Base-by-base conservation (phyloP, 2,888 invertebrate species). In the Siphlonurus alternatus region DNA sequence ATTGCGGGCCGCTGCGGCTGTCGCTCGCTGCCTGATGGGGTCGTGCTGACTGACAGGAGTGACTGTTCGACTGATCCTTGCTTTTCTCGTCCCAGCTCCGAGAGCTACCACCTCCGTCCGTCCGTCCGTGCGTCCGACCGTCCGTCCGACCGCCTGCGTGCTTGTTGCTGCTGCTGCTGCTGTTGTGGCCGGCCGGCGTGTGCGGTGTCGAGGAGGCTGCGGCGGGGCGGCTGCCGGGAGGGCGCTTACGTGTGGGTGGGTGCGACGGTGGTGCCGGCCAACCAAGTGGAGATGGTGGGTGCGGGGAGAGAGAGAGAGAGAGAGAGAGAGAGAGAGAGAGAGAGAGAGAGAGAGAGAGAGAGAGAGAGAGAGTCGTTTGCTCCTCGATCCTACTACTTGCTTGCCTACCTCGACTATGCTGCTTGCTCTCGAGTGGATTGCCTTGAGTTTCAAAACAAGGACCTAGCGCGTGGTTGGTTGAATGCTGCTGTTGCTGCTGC, bases 361-460 rank as follows among this genome's bases (percentile, higher is more conserved):
- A n/a, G n/a, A n/a, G n/a, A n/a, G n/a, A n/a, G n/a, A n/a, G 38
- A 38, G 38, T 38, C 38, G 5, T 38, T 38, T 15, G 38, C 38
- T 38, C 38, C 15, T 15, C 5, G 38, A 5, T 38, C 15, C 38
- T 38, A 38, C 38, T 38, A 38, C 38, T 38, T 38, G 38, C 15
- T 38, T 38, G 38, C 38, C 38, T 38, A 38, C 38, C 38, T 38
- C 38, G 38, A 38, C 38, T 38, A 38, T 38, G 38, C 38, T 38
- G 5, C 56, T 56, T n/a, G 19, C 56, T 56, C 22, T n/a, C 56
- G 56, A 56, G 56, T 56, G 56, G 56, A 56, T 56, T 56, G 56
- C 56, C 56, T 56, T 56, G 56, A 56, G 56, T 56, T 22, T n/a
- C 56, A 56, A 38, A 56, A 56, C 56, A 56, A 56, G 56, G 56